phyloP scores from a whole-genome alignment of 2,888 invertebrate species.

The Cerceris rybyensis region DNA sequence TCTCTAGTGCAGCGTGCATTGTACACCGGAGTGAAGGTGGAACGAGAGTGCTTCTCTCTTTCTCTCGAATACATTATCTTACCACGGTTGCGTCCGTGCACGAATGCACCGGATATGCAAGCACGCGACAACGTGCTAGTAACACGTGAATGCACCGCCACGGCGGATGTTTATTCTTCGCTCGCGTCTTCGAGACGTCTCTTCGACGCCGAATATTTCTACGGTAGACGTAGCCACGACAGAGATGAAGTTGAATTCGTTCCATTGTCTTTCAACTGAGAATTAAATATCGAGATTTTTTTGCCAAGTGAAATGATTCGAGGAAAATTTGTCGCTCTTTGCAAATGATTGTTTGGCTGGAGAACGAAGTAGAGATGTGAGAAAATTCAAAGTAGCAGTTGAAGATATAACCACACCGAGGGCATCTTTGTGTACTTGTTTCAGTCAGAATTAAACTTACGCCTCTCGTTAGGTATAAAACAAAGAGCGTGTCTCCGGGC shows the following conservation, averaged over 20 bases:
- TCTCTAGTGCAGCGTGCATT: constrained; percentile 68
- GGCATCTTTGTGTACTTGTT: constrained; percentile 50
- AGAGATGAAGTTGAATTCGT: constrained; percentile 10
- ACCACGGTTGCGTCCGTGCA: neutral
- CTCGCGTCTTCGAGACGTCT: constrained; percentile 23
- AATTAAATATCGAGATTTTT: too few species aligned
- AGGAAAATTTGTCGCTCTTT: too few species aligned
- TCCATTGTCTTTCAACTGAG: too few species aligned
- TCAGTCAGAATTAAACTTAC: constrained; percentile 58
- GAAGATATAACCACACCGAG: too few species aligned
- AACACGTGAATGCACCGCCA: constrained; percentile 24
- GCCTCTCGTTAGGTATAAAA: constrained; percentile 51
- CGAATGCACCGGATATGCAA: constrained; percentile 43
- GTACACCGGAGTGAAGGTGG: constrained; percentile 12
- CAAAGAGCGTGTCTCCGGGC: constrained; percentile 44
- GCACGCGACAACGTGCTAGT: constrained; percentile 29
- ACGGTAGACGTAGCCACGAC: constrained; percentile 1
- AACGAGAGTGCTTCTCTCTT: constrained; percentile 21
- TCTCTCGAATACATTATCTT: constrained; percentile 38
- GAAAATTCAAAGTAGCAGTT: too few species aligned
- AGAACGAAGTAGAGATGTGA: too few species aligned
- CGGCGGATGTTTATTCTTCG: constrained; percentile 44
- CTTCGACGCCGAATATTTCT: constrained; percentile 39
- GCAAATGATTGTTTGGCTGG: too few species aligned
- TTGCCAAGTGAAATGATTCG: too few species aligned